Evolutionary conservation across 2,113 vertebrate genomes (phyloP).

Genomic region (Myrmecophaga tridactyla): DNA sequence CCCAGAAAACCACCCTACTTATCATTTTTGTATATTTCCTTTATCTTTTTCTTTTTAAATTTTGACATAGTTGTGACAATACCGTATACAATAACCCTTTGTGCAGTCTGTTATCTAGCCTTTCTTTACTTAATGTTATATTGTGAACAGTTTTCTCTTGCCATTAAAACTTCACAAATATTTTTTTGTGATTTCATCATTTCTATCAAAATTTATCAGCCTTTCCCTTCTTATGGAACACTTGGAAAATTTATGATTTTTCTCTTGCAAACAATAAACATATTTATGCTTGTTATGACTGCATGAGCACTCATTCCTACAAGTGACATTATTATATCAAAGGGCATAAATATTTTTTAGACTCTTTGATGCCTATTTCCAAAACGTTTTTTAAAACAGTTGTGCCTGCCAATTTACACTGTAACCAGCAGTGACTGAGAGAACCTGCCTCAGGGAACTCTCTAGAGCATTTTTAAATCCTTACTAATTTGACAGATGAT

Average conservation of each 20-base stretch:
- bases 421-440: not conserved
- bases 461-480: not conserved
- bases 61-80: not conserved
- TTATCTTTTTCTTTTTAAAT: not conserved
- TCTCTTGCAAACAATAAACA: constrained; percentile 20
- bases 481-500: constrained; percentile 48
- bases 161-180: not conserved
- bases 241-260: not conserved
- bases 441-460: constrained; percentile 10
- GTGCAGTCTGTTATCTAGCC: not conserved
- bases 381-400: not conserved
- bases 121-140: not conserved
- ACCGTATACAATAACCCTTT: no score
- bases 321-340: constrained; percentile 39
- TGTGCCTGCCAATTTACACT: not conserved
- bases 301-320: not conserved
- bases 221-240: not conserved
- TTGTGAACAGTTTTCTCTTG: constrained; percentile 24
- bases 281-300: constrained; percentile 23
- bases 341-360: constrained; percentile 28
- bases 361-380: constrained; percentile 45
- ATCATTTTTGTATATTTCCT: not conserved
- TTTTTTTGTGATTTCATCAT: constrained; percentile 7
- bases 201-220: not conserved
- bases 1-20: not conserved